Conservation (phyloP, 2,888 invertebrate genomes). For the Cabera pusaria region DNA sequence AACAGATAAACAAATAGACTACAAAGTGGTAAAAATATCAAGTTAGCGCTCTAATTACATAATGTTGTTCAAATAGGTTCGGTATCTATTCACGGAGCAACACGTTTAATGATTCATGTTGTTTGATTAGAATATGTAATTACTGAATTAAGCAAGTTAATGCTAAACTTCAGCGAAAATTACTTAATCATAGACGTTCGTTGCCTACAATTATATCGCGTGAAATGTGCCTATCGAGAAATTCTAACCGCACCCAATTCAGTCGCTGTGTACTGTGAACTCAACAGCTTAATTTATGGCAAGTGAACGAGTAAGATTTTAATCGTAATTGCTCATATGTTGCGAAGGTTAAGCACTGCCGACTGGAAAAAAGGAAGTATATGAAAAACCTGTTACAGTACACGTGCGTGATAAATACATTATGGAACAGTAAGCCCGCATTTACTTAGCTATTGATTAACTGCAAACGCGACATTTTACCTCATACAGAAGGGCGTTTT, state of each 20-base stretch:
- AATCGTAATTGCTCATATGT: conserved; percentile 6
- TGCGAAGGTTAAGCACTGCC: conserved; percentile 8
- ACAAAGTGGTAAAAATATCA: conserved; percentile 11
- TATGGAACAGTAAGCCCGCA: conserved; percentile 8
- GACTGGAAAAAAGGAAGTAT: conserved; percentile 2
- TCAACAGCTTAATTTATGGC: conserved; percentile 8
- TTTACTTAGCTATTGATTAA: conserved; percentile 24
- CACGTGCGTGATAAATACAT: conserved; percentile 14
- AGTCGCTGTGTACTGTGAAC: conserved; percentile 4
- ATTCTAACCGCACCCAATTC: conserved; percentile 9
- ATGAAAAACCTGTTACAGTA: conserved; percentile 4
- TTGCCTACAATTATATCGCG: conserved; percentile 12
- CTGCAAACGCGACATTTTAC: conserved; percentile 28
- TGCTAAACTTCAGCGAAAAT: conserved; percentile 20
- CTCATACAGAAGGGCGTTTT: conserved; percentile 23
- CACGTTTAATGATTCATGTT: conserved; percentile 25
- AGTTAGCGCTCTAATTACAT: conserved; percentile 7
- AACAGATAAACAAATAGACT: too few relatives aligned
- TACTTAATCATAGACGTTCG: conserved; percentile 14
- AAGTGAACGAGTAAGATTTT: conserved; percentile 16
- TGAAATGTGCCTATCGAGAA: conserved; percentile 13
- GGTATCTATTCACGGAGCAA: conserved; percentile 15
- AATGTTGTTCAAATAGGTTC: conserved; percentile 2
- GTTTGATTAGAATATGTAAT: conserved; percentile 29
- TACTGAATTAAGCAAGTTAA: conserved; percentile 22